Percentiles rank a stretch among this genome's conserved stretches.
phyloP scores from a whole-genome alignment of 2,113 vertebrate genomes.

The Anguilla japonica region DNA sequence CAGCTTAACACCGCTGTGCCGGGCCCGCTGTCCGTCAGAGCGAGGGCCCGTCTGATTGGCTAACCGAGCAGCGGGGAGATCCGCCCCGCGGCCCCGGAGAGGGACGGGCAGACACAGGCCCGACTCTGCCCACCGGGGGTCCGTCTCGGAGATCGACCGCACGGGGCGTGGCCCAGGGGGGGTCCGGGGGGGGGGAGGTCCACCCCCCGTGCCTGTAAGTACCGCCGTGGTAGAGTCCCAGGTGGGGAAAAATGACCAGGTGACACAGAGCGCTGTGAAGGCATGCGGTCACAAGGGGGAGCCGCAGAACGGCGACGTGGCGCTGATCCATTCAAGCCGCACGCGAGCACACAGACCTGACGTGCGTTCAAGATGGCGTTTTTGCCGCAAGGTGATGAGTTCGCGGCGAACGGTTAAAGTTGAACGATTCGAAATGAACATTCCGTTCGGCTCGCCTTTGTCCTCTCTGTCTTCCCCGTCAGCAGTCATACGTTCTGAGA shows the following conservation, averaged over 20 bases:
- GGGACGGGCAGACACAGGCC: conserved; percentile 43
- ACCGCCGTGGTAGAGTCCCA: background rate
- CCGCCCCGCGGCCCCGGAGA: conserved; percentile 45
- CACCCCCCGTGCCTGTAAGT: conserved; percentile 34
- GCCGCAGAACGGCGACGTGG: background rate
- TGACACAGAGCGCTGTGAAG: background rate
- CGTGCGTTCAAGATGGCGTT: too few species aligned
- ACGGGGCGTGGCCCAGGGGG: conserved; percentile 54
- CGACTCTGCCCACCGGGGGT: conserved; percentile 48
- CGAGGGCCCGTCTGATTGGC: conserved; percentile 54
- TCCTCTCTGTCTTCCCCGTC: too few species aligned
- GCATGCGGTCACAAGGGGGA: background rate
- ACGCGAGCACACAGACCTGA: too few species aligned
- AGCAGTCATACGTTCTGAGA: too few species aligned
- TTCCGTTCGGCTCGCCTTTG: too few species aligned
- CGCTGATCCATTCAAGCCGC: background rate
- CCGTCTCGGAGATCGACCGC: conserved; percentile 52
- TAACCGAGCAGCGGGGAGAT: conserved; percentile 54
- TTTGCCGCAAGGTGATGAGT: too few species aligned
- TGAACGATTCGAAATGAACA: too few species aligned
- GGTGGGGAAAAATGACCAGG: background rate
- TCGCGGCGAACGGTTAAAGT: too few species aligned
- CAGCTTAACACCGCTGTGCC: conserved; percentile 48
- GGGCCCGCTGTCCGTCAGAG: conserved; percentile 51
- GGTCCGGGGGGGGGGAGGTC: conserved; percentile 32